Conservation (phyloP, 2,888 invertebrate species). For the Arrhopalites spinosus region DNA sequence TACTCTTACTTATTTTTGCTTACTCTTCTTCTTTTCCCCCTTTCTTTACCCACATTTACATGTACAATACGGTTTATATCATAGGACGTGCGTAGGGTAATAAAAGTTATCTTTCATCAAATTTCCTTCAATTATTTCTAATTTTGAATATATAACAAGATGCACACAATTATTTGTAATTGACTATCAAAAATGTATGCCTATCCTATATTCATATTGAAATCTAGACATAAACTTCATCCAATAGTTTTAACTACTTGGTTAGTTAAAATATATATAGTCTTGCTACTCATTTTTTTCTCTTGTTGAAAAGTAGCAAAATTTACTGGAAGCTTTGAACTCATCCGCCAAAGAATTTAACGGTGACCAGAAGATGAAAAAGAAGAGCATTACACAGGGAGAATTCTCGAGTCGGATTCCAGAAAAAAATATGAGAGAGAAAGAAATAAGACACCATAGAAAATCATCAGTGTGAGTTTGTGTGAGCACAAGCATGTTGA, state of each 20-base stretch:
- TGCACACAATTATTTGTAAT: too few relatives aligned
- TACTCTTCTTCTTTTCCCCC: not conserved
- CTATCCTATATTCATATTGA: too few relatives aligned
- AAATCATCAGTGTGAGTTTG: not conserved
- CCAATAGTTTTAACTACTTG: too few relatives aligned
- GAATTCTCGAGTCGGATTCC: constrained; percentile 2
- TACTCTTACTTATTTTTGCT: not conserved
- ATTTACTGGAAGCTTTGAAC: not conserved
- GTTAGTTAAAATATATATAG: too few relatives aligned
- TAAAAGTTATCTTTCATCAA: too few relatives aligned
- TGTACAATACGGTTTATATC: too few relatives aligned
- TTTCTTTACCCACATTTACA: not conserved
- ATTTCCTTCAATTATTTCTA: too few relatives aligned
- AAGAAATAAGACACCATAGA: constrained; percentile 11
- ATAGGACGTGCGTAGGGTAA: too few relatives aligned
- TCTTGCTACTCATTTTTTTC: too few relatives aligned
- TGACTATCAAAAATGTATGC: too few relatives aligned
- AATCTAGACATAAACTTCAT: too few relatives aligned
- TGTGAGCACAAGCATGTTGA: not conserved
- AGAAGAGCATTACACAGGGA: not conserved
- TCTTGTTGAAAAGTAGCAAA: not conserved
- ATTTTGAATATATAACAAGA: too few relatives aligned
- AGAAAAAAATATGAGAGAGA: constrained; percentile 6
- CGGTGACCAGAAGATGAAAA: not conserved
- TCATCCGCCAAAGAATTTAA: not conserved